These are phyloP conservation scores for Phrynocephalus vlangalii DNA, from an alignment of 2,797 vertebrate genomes.

Conservation along the genomic window DNA sequence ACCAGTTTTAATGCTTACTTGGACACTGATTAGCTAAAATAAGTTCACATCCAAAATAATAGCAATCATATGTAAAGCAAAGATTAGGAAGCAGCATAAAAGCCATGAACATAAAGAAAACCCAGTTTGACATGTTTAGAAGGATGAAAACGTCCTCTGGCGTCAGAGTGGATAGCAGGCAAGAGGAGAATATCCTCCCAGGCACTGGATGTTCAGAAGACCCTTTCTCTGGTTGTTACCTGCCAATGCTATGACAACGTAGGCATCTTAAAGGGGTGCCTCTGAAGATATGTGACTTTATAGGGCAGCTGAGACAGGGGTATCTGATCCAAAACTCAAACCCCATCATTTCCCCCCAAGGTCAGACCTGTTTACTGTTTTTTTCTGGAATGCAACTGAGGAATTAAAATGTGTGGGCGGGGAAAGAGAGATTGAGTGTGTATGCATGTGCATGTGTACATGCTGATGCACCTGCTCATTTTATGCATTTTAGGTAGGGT, in stretches of 20 bases:
- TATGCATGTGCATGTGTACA: not conserved
- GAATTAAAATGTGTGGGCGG: not conserved
- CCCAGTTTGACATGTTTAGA: constrained; percentile 13
- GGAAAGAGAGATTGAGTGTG: not conserved
- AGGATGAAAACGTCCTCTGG: not conserved
- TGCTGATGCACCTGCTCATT: not conserved
- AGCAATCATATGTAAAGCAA: not conserved
- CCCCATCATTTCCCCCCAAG: not conserved
- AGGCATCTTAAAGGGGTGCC: not conserved
- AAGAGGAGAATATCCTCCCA: not conserved
- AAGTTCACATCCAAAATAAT: constrained; percentile 6
- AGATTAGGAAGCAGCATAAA: not conserved
- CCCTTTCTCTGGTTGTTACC: not conserved
- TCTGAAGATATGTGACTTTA: not conserved
- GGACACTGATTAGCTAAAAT: not conserved
- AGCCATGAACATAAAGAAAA: not conserved
- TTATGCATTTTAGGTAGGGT: not conserved
- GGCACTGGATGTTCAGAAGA: not conserved
- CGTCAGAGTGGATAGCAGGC: not conserved
- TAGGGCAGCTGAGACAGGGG: not conserved
- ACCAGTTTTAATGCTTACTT: not conserved
- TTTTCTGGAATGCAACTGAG: too few relatives aligned
- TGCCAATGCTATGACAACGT: not conserved
- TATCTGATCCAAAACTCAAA: not conserved
- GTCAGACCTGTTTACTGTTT: too few relatives aligned